Evolutionary conservation across 1,140 invertebrate species (phyloP).

Genomic region (Drosophila burlai): DNA sequence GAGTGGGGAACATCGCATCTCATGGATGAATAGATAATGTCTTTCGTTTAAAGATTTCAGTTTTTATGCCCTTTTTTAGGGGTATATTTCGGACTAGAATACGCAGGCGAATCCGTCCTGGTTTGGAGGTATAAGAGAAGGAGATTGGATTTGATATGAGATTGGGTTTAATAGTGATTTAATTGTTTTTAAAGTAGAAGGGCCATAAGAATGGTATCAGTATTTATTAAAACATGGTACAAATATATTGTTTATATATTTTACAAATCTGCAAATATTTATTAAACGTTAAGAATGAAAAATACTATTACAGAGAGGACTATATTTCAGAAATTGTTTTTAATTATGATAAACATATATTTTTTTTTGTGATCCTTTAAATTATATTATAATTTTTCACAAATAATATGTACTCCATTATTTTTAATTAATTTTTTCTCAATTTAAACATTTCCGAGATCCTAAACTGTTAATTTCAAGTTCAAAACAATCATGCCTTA

Average conservation of each 20-base stretch:
- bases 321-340: not conserved
- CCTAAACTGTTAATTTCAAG: not conserved
- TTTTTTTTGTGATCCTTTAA: too few species aligned
- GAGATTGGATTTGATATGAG: too few species aligned
- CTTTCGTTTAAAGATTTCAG: not conserved
- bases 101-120: not conserved
- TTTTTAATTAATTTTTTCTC: too few species aligned
- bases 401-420: too few species aligned
- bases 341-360: not conserved
- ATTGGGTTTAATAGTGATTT: not conserved
- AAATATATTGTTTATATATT: not conserved
- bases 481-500: rapidly evolving
- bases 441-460: too few species aligned
- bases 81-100: not conserved
- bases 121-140: not conserved
- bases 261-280: not conserved
- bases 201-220: too few species aligned
- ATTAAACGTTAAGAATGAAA: rapidly evolving
- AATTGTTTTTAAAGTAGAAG: too few species aligned
- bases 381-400: too few species aligned
- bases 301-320: not conserved
- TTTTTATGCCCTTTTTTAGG: slow-evolving; percentile 6
- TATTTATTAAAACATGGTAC: not conserved
- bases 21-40: not conserved
- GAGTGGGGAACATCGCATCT: slow-evolving; percentile 18